These are phyloP conservation scores for Calliphora vomitoria DNA, from an alignment of 2,888 invertebrate species.

Conservation along the genomic window DNA sequence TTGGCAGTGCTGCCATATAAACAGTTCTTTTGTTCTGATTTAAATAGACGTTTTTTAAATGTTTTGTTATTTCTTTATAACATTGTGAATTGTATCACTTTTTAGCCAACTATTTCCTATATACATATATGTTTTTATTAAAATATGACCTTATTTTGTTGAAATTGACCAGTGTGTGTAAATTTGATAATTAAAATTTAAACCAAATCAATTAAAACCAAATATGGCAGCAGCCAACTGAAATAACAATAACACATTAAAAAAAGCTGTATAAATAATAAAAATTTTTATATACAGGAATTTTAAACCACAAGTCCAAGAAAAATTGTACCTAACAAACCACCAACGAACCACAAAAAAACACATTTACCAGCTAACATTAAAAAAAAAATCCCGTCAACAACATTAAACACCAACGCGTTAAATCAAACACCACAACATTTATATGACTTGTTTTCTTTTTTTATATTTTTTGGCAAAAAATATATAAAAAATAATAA, in stretches of 20 bases:
- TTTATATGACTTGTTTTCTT: slow-evolving; percentile 23
- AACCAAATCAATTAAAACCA: slow-evolving; percentile 56
- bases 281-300: not conserved
- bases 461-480: slow-evolving; percentile 44
- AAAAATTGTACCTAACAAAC: slow-evolving; percentile 6
- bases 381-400: slow-evolving; percentile 30
- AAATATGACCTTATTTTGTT: slow-evolving; percentile 42
- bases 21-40: too few relatives aligned
- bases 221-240: slow-evolving; percentile 34
- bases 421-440: slow-evolving; percentile 35
- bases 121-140: not conserved
- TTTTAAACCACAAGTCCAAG: slow-evolving; percentile 24
- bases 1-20: too few relatives aligned
- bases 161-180: slow-evolving; percentile 19
- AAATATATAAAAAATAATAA: slow-evolving; percentile 8
- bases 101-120: too few relatives aligned
- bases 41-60: too few relatives aligned
- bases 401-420: slow-evolving; percentile 60
- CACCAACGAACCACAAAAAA: slow-evolving; percentile 35
- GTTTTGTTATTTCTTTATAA: too few relatives aligned
- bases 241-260: slow-evolving; percentile 18
- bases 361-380: slow-evolving; percentile 27
- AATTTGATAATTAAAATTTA: slow-evolving; percentile 59
- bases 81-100: too few relatives aligned
- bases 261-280: not conserved